Evolutionary conservation across 2,797 vertebrate species (phyloP), one percentile per base, ranked within the genome.

Genomic region (Vultur gryphus): DNA sequence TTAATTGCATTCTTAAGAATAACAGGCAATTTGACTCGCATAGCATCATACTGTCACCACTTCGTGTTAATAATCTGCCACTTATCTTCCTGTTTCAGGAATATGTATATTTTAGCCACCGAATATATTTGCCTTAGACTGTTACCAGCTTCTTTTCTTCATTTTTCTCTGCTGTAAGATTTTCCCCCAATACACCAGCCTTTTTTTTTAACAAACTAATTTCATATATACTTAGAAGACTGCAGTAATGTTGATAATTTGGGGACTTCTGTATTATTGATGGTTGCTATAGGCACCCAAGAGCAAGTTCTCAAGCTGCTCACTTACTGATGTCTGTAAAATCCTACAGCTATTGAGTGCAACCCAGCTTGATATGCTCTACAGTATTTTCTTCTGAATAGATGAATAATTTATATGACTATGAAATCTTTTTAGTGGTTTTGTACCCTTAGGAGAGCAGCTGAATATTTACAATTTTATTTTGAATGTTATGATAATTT

Each of bases 221-320:
- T 92, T 77, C 37, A 54, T 46, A 49, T 57, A 35, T 43, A 37
- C 44, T 59, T 90, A 26, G 67, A 84, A 93, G 92, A 90, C 49
- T 57, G 71, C 9, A 8, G 48, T 37, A 37, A 48, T 59, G 24
- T 75, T 90, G 55, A 37, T 73, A 37, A 61, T 87, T 69, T 73
- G 44, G n/a, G 37, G 65, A 80, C 16, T 6, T 91, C 66, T 91
- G 11, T 85, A 41, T 87, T 93, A 64, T 70, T 93, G 80, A 85
- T 87, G 57, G 90, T 88, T 94, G 90, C 90, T 88, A 39, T 90
- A 80, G 79, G 80, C 41, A 92, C 84, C 84, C 41, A 46, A 51
- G 54, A 88, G 39, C 72, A 81, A 77, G 62, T 73, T 93, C 59
- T 81, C 9, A 13, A 84, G 35, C 64, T 95, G 19, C 52, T 94